Evolutionary conservation across 1,140 invertebrate species (phyloP).

Genomic region (Aphelenchoides fujianensis): DNA sequence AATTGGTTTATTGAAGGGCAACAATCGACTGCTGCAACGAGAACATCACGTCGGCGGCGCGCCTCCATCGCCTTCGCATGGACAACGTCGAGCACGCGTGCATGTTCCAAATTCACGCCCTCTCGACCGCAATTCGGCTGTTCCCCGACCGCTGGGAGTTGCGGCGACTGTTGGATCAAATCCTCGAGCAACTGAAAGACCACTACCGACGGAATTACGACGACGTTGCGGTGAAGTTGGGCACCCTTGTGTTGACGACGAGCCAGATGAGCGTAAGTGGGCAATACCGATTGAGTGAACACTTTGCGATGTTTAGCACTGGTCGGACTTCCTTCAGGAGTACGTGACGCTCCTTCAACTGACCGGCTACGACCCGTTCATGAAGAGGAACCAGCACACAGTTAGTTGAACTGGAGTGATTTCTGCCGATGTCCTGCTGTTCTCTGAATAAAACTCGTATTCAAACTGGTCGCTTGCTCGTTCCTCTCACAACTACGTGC

Average conservation of each 20-base stretch:
- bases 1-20: background rate
- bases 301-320: conserved; percentile 4
- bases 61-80: background rate
- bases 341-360: background rate
- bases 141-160: background rate
- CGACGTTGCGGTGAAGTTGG: background rate
- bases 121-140: background rate
- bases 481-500: too few relatives aligned
- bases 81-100: background rate
- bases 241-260: background rate
- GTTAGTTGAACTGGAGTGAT: too few relatives aligned
- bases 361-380: conserved; percentile 9
- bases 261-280: background rate
- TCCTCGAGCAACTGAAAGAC: background rate
- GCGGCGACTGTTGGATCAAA: background rate
- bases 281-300: too few relatives aligned
- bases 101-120: conserved; percentile 2
- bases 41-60: background rate
- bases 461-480: too few relatives aligned
- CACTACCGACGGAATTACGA: conserved; percentile 4
- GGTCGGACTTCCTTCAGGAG: background rate
- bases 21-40: background rate
- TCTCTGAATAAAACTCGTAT: too few relatives aligned
- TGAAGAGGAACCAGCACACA: too few relatives aligned
- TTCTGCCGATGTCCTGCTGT: too few relatives aligned